Evolutionary conservation across 2,888 invertebrate genomes (phyloP).

Genomic region (Hipparchia semele): DNA sequence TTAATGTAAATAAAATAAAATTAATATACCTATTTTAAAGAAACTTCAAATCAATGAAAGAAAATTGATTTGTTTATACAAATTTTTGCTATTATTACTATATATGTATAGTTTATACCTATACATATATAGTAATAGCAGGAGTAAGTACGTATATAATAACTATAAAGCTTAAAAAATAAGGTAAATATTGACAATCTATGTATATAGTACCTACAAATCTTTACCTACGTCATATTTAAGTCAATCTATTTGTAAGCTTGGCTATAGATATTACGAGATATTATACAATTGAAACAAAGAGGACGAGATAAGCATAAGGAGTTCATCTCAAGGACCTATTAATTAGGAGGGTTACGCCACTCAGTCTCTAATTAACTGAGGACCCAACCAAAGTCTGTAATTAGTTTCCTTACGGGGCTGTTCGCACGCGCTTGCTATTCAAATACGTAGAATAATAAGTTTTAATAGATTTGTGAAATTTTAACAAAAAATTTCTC

Average conservation of each 20-base stretch:
- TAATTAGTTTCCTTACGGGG: conserved; percentile 80
- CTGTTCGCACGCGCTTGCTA: conserved; percentile 76
- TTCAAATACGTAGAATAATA: conserved; percentile 63
- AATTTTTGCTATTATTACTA: too few relatives aligned
- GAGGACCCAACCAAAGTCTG: conserved; percentile 79
- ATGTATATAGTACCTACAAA: too few relatives aligned
- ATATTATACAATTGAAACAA: conserved; percentile 77
- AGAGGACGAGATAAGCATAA: conserved; percentile 71
- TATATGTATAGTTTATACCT: too few relatives aligned
- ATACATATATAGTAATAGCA: too few relatives aligned
- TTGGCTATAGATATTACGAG: conserved; percentile 58
- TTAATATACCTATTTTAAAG: too few relatives aligned
- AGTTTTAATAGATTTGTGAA: conserved; percentile 61
- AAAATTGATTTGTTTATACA: too few relatives aligned
- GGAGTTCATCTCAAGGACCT: conserved; percentile 71
- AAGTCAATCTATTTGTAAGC: not conserved
- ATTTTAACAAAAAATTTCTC: not conserved
- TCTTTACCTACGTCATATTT: too few relatives aligned
- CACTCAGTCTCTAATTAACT: conserved; percentile 80
- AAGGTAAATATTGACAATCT: too few relatives aligned
- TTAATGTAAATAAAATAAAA: too few relatives aligned
- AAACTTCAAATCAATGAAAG: too few relatives aligned
- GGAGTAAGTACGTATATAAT: too few relatives aligned
- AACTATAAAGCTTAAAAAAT: too few relatives aligned
- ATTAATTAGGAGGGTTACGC: conserved; percentile 82